Conservation (phyloP, 2,113 vertebrate genomes). For the Tinamus guttatus region DNA sequence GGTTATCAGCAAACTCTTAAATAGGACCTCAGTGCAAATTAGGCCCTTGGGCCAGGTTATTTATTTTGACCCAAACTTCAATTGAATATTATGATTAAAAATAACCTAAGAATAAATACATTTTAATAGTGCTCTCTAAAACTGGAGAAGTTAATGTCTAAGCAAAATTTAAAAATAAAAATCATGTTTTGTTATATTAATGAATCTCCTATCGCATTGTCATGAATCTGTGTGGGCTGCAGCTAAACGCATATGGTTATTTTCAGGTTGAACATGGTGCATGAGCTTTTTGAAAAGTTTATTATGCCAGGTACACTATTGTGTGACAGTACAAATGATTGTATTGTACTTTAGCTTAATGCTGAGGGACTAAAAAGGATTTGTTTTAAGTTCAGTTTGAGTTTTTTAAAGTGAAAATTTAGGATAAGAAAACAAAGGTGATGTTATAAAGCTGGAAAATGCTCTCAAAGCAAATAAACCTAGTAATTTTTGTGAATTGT, state of each 20-base stretch:
- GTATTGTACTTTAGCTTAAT: not conserved
- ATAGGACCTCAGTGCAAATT: conserved; percentile 53
- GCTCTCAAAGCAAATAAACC: not conserved
- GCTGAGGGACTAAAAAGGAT: not conserved
- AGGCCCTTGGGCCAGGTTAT: conserved; percentile 59
- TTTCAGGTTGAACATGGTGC: not conserved
- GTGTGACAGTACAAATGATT: not conserved
- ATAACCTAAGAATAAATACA: conserved; percentile 57
- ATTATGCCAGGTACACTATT: not conserved
- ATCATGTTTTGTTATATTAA: not conserved
- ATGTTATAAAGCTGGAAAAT: not conserved
- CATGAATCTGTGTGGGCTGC: not conserved
- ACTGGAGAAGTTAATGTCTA: conserved; percentile 15
- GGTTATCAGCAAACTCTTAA: conserved; percentile 66
- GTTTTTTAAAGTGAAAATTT: not conserved
- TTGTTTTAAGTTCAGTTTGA: not conserved
- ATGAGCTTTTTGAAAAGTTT: not conserved
- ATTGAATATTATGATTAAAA: conserved; percentile 66
- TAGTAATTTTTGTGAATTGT: not conserved
- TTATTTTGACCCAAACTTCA: conserved; percentile 71
- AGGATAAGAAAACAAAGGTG: not conserved
- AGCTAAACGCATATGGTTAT: not conserved
- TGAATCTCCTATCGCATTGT: not conserved
- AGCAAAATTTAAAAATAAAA: conserved; percentile 30
- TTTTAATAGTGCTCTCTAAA: conserved; percentile 47